Percentiles rank a stretch among this genome's conserved stretches.
Conservation (phyloP, 2,797 vertebrate species). For the Rhynchotus rufescens region DNA sequence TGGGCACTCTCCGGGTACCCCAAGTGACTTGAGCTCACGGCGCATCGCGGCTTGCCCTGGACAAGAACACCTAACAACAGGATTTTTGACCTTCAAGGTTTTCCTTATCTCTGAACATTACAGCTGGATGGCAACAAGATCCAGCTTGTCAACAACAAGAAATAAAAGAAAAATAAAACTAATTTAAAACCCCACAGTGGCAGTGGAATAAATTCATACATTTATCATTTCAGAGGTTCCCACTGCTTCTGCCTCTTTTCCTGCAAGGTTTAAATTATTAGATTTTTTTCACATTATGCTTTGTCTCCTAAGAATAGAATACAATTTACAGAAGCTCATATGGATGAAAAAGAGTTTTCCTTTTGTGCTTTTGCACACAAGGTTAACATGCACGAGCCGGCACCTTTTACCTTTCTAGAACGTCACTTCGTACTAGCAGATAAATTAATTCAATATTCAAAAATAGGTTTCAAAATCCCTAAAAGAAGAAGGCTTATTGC, state of each 20-base stretch:
- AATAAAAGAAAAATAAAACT: conserved; percentile 55
- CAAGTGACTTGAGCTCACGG: conserved; percentile 9
- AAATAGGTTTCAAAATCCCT: not conserved
- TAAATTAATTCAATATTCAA: not conserved
- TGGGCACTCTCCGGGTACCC: conserved; percentile 53
- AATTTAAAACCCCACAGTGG: conserved; percentile 46
- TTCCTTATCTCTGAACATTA: conserved; percentile 52
- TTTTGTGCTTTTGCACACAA: conserved; percentile 9
- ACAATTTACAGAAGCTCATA: conserved; percentile 33
- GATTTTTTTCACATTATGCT: conserved; percentile 13
- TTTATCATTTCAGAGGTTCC: conserved; percentile 64
- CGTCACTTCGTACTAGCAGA: not conserved
- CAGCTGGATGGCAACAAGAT: conserved; percentile 14
- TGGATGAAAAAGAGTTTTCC: conserved; percentile 58
- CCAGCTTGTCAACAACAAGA: conserved; percentile 43
- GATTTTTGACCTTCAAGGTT: conserved; percentile 38
- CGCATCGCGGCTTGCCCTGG: not conserved
- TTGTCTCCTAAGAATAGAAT: conserved; percentile 60
- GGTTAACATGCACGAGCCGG: not conserved
- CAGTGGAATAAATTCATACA: conserved; percentile 50
- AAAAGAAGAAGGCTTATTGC: not conserved
- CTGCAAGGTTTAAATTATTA: conserved; percentile 48
- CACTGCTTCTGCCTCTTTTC: conserved; percentile 16
- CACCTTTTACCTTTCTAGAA: not conserved
- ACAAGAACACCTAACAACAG: conserved; percentile 27